These are phyloP conservation scores for Microplitis mediator DNA, from an alignment of 1,140 invertebrate species.

Conservation along the genomic window DNA sequence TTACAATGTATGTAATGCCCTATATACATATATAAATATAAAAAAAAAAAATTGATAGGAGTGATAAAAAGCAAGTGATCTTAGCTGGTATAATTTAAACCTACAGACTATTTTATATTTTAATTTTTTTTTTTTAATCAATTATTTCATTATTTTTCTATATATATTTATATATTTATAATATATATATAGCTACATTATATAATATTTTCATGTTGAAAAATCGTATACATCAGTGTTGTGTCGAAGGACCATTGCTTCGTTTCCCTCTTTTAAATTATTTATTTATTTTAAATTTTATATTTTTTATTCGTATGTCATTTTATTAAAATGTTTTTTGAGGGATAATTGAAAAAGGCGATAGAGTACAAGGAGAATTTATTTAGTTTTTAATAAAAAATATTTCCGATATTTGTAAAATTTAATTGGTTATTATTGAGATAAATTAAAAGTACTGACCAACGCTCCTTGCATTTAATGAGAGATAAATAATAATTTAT, in stretches of 20 bases:
- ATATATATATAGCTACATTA: constrained; percentile 61
- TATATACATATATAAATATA: too few species aligned
- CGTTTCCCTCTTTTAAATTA: constrained; percentile 36
- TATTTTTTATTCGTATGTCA: constrained; percentile 24
- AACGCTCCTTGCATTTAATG: constrained; percentile 26
- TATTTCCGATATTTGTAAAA: not conserved
- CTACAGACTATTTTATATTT: constrained; percentile 52
- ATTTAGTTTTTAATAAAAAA: constrained; percentile 2
- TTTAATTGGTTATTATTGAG: not conserved
- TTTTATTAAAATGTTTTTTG: constrained; percentile 28
- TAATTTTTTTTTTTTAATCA: too few species aligned
- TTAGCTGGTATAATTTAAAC: constrained; percentile 53
- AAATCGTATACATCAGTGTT: constrained; percentile 65
- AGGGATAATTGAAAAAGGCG: constrained; percentile 18
- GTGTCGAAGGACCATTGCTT: constrained; percentile 60
- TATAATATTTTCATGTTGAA: constrained; percentile 61
- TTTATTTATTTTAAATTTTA: constrained; percentile 36
- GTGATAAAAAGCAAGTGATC: constrained; percentile 51
- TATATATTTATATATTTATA: constrained; percentile 39
- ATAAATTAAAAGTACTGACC: too few species aligned
- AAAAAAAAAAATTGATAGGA: constrained; percentile 33
- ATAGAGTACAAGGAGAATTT: constrained; percentile 23
- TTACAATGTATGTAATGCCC: too few species aligned
- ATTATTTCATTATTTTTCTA: constrained; percentile 26
- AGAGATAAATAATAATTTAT: constrained; percentile 18